Evolutionary conservation across 1,140 invertebrate genomes (phyloP).

Genomic region (Rhynchophorus ferrugineus): DNA sequence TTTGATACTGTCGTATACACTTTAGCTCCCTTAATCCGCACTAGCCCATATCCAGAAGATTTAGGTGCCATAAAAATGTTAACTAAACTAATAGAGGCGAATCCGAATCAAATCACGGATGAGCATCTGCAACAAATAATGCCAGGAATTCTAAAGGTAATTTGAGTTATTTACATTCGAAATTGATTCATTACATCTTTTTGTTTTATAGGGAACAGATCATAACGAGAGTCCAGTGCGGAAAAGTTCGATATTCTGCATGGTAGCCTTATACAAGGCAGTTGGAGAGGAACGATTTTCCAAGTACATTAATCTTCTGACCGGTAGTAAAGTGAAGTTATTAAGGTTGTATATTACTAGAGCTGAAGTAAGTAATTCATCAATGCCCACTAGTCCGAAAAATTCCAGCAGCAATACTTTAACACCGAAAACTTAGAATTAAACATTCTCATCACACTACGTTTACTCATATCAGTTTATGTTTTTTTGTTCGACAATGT

Average conservation of each 20-base stretch:
- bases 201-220: slow-evolving; percentile 67
- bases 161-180: slow-evolving; percentile 1
- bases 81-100: slow-evolving; percentile 71
- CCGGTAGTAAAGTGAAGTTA: slow-evolving; percentile 65
- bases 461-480: neutral
- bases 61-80: slow-evolving; percentile 90
- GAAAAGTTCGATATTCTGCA: slow-evolving; percentile 91
- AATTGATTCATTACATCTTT: neutral
- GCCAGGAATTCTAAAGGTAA: slow-evolving; percentile 78
- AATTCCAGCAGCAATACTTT: slow-evolving; percentile 25
- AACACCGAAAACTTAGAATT: slow-evolving; percentile 2
- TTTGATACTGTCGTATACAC: slow-evolving; percentile 40
- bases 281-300: slow-evolving; percentile 77
- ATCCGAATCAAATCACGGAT: slow-evolving; percentile 60
- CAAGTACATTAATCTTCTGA: slow-evolving; percentile 69
- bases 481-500: slow-evolving; percentile 1
- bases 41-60: slow-evolving; percentile 76
- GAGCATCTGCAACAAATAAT: slow-evolving; percentile 71
- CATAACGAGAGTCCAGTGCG: slow-evolving; percentile 79
- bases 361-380: slow-evolving; percentile 27
- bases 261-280: slow-evolving; percentile 82
- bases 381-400: slow-evolving; percentile 29
- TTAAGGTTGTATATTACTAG: slow-evolving; percentile 36
- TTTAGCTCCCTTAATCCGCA: slow-evolving; percentile 73
- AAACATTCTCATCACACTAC: neutral